phyloP scores from a whole-genome alignment of 2,113 vertebrate species.

The Zootoca vivipara region DNA sequence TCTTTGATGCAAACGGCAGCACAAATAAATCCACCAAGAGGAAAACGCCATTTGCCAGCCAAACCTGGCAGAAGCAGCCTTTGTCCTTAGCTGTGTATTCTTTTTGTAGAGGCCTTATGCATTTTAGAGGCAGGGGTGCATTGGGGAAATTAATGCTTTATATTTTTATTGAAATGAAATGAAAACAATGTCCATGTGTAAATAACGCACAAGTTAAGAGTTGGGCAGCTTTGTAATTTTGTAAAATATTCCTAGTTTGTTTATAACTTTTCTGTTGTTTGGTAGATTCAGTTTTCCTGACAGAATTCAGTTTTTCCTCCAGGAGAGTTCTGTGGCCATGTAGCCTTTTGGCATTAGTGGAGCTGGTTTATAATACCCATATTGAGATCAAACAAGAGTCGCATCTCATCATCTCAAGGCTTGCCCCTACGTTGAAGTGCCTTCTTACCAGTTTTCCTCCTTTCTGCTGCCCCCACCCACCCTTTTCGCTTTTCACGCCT shows the following conservation, averaged over 20 bases:
- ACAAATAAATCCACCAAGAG: constrained; percentile 35
- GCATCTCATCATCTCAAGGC: constrained; percentile 41
- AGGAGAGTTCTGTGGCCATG: not conserved
- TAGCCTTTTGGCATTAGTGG: not conserved
- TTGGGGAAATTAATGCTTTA: constrained; percentile 61
- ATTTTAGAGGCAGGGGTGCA: constrained; percentile 62
- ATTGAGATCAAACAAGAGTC: constrained; percentile 48
- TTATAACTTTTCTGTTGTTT: constrained; percentile 41
- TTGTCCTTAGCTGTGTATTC: constrained; percentile 58
- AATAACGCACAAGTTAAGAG: constrained; percentile 64
- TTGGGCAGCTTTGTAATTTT: constrained; percentile 47
- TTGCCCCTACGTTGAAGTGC: not conserved
- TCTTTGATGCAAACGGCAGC: constrained; percentile 38
- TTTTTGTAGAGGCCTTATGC: constrained; percentile 69
- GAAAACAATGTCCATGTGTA: constrained; percentile 61
- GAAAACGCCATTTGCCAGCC: constrained; percentile 51
- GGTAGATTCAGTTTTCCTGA: constrained; percentile 39
- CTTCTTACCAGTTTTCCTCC: not conserved
- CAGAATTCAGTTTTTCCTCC: constrained; percentile 7
- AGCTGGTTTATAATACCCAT: constrained; percentile 51
- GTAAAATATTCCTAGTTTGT: constrained; percentile 30
- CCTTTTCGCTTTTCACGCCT: constrained; percentile 67
- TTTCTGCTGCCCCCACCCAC: not conserved
- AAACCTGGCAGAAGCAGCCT: constrained; percentile 59
- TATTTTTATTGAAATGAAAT: constrained; percentile 69